Evolutionary conservation across 2,888 invertebrate genomes (phyloP), one percentile per base, ranked within the genome.

Genomic region (Rotaria sp.): DNA sequence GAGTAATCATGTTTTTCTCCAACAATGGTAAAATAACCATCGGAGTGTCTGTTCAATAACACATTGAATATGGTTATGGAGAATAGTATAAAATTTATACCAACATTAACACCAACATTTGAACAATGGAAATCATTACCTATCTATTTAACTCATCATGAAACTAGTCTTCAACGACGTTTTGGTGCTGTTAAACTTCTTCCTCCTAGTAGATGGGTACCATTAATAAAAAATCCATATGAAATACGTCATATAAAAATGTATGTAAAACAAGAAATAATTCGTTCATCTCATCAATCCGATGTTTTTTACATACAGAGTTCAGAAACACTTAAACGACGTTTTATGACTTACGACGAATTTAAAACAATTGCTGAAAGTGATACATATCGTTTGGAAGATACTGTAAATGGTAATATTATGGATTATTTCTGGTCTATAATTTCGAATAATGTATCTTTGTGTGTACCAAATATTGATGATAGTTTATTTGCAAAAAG

Each of bases 181-280:
- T 80, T 41, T 80, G 80, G 80, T 45, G 80, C 80, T n/a, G 41
- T 45, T 26, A 80, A 80, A 80, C 24, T 80, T 11, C n/a, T 80
- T n/a, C 80, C 80, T 7, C 80, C 80, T 45, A 41, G 24, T 45
- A 45, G 80, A 26, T 80, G 80, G 80, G 2, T 26, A 15, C 80
- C 80, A 13, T 24, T 80, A 26, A n/a, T 15, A 10, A 80, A 80
- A 45, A 45, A 45, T 80, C n/a, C 45, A 45, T 80, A 41, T 45
- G 80, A 80, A 5, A n/a, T 80, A 45, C 80, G 80, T 45, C 67
- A 67, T 30, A 80, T 80, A 5, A 80, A 80, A 80, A 0, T 45
- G 38, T 80, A 45, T 45, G 15, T 80, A n/a, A 80, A 41, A 45
- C 80, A 80, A 80, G n/a, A 41, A 26, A 80, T 80, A 26, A 45